phyloP scores from a whole-genome alignment of 1,140 invertebrate species.

The Mylabris phalerata region DNA sequence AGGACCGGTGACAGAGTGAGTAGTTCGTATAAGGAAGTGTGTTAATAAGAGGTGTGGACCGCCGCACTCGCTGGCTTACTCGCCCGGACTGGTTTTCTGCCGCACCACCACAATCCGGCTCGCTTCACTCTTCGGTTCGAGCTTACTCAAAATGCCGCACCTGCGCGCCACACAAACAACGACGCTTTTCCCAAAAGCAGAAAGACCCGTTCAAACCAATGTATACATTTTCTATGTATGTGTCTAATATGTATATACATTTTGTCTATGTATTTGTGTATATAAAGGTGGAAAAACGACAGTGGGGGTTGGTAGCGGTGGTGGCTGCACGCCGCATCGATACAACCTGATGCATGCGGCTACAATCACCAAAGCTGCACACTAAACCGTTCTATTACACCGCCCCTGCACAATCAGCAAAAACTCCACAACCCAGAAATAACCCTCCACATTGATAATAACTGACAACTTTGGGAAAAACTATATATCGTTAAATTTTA shows the following conservation, averaged over 20 bases:
- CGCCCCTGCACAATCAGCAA: too few relatives aligned
- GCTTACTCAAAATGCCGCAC: too few relatives aligned
- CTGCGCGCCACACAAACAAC: too few relatives aligned
- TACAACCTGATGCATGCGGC: conserved; percentile 34
- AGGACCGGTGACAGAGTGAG: conserved; percentile 29
- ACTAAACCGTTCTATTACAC: too few relatives aligned
- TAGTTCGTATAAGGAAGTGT: conserved; percentile 29
- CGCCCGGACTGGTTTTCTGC: conserved; percentile 37
- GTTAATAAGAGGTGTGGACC: conserved; percentile 31
- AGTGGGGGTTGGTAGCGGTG: too few relatives aligned
- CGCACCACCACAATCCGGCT: conserved; percentile 11
- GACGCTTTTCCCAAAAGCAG: too few relatives aligned
- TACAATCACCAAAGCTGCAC: conserved; percentile 3
- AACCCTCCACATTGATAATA: too few relatives aligned
- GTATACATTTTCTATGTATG: background rate
- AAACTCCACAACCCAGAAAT: too few relatives aligned
- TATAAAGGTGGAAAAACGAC: background rate
- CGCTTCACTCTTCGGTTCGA: background rate
- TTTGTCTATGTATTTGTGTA: background rate
- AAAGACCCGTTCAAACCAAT: too few relatives aligned
- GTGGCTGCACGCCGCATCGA: conserved; percentile 16
- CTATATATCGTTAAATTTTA: too few relatives aligned
- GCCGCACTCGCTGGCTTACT: conserved; percentile 40
- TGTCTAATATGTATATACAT: background rate
- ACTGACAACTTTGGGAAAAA: too few relatives aligned